These are phyloP conservation scores for Glossophaga mutica DNA, from an alignment of 2,797 vertebrate species.

Conservation along the genomic window DNA sequence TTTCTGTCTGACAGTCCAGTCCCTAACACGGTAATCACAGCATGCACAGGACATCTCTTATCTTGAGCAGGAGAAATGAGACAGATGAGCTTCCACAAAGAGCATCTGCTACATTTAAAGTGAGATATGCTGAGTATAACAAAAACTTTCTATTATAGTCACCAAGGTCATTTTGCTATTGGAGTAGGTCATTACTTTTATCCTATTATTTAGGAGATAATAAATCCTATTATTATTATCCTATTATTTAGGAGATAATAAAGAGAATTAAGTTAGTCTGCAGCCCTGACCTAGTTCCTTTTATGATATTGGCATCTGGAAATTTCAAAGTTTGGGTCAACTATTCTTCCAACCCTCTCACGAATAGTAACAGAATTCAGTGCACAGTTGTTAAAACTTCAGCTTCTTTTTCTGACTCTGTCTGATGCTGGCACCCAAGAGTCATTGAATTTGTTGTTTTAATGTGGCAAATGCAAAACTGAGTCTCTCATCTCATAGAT, in stretches of 20 bases:
- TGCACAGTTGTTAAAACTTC: neutral
- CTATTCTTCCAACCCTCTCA: neutral
- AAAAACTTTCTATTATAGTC: neutral
- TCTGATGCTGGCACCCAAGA: neutral
- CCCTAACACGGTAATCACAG: neutral
- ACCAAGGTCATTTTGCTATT: neutral
- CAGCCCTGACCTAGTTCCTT: neutral
- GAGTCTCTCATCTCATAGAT: neutral
- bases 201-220: neutral
- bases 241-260: conserved; percentile 8
- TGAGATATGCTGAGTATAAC: neutral
- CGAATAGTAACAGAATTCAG: neutral
- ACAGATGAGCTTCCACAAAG: neutral
- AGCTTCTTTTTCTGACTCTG: neutral
- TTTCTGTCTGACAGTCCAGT: neutral
- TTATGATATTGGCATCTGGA: neutral
- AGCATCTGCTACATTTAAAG: neutral
- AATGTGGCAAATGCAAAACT: conserved; percentile 26
- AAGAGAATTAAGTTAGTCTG: neutral
- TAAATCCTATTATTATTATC: conserved; percentile 7
- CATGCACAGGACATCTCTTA: neutral
- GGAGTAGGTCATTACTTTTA: neutral
- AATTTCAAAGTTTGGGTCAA: neutral
- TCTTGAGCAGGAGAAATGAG: conserved; percentile 15
- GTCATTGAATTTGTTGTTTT: conserved; percentile 5